Evolutionary conservation across 2,113 vertebrate genomes (phyloP).

Genomic region (Zootoca vivipara): DNA sequence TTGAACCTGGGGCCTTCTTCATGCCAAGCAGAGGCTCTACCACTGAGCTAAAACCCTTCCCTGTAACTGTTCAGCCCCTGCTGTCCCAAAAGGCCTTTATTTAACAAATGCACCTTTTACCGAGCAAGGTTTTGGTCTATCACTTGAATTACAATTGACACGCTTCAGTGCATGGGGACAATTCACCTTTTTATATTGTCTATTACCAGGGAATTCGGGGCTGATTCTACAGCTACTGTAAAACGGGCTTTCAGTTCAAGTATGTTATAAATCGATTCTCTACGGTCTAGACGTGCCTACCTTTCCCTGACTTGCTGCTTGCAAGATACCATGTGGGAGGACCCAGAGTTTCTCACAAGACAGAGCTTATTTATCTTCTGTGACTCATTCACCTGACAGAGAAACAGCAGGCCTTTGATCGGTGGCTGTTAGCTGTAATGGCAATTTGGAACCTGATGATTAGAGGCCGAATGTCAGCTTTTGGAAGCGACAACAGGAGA

Average conservation of each 20-base stretch:
- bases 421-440: neutral
- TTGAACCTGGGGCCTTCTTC: too few species aligned
- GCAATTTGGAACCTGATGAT: neutral
- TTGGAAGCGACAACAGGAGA: neutral
- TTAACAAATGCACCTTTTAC: neutral
- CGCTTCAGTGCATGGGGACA: neutral
- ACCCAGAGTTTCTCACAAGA: neutral
- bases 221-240: neutral
- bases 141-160: neutral
- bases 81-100: neutral
- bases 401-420: neutral
- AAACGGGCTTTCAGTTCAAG: neutral
- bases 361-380: too few species aligned
- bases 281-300: neutral
- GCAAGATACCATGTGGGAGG: neutral
- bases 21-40: too few species aligned
- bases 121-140: neutral
- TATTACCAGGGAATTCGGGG: neutral
- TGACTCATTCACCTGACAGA: neutral
- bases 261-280: neutral
- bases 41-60: too few species aligned
- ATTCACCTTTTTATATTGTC: constrained; percentile 6
- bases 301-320: neutral
- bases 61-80: neutral
- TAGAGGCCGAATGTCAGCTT: neutral